These are phyloP conservation scores for Drosophila persimilis DNA, from an alignment of 1,140 invertebrate species.

Conservation along the genomic window DNA sequence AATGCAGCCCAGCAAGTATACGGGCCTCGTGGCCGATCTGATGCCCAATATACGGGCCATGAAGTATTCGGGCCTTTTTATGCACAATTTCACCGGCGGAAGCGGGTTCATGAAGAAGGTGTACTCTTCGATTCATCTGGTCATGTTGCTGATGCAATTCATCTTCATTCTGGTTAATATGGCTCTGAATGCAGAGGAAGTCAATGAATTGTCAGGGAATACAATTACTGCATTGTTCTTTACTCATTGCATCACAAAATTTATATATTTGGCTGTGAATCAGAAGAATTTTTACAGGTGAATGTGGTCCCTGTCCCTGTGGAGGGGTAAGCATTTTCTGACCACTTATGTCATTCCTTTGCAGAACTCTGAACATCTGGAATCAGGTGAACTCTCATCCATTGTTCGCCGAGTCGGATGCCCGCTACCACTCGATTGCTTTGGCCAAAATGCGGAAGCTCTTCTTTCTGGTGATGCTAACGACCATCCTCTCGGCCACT, in stretches of 20 bases:
- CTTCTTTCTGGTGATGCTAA: constrained; percentile 86
- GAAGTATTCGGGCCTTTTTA: constrained; percentile 89
- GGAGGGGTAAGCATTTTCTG: no score
- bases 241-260: constrained; percentile 89
- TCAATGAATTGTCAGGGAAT: constrained; percentile 91
- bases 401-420: constrained; percentile 92
- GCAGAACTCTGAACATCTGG: constrained; percentile 89
- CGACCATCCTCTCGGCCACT: constrained; percentile 85
- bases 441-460: constrained; percentile 90
- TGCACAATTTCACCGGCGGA: constrained; percentile 90
- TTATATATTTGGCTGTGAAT: constrained; percentile 88
- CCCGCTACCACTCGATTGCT: constrained; percentile 88
- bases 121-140: constrained; percentile 86
- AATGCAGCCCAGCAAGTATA: constrained; percentile 74
- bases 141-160: constrained; percentile 87
- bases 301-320: constrained; percentile 19
- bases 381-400: constrained; percentile 92
- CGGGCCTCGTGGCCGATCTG: constrained; percentile 90
- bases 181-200: constrained; percentile 88
- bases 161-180: constrained; percentile 87
- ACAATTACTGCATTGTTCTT: constrained; percentile 93
- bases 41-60: constrained; percentile 92
- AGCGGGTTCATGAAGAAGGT: constrained; percentile 85
- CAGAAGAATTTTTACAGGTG: constrained; percentile 90
- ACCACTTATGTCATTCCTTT: neutral